Percentiles rank a stretch among this genome's conserved stretches.
phyloP scores from a whole-genome alignment of 2,113 vertebrate species.

The Galeopterus variegatus region DNA sequence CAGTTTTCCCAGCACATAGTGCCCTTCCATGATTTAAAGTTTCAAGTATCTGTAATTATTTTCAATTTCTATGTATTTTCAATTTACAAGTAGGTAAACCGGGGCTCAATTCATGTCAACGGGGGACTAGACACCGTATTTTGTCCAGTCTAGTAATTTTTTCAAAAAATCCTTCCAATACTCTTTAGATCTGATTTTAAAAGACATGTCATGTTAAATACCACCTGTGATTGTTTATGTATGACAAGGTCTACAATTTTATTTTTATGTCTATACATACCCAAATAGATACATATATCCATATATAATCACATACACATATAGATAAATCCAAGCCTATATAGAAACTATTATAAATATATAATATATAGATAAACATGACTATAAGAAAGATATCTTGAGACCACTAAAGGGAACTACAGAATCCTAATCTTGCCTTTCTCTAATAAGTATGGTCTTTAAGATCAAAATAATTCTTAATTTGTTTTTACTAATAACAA shows the following conservation, averaged over 20 bases:
- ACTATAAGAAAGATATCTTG: not conserved
- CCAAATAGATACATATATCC: not conserved
- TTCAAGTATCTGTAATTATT: conserved; percentile 11
- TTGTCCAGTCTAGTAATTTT: not conserved
- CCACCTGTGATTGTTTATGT: conserved; percentile 2
- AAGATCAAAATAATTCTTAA: conserved; percentile 49
- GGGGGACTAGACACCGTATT: not conserved
- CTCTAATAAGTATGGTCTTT: not conserved
- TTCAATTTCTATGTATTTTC: conserved; percentile 32
- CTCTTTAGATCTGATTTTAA: conserved; percentile 39
- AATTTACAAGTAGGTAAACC: conserved; percentile 45
- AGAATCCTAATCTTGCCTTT: conserved; percentile 35
- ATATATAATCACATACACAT: conserved; percentile 3
- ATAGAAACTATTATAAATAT: conserved; percentile 29
- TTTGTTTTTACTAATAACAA: conserved; percentile 54
- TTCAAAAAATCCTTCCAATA: conserved; percentile 3
- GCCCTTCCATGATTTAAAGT: not conserved
- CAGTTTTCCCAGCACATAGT: not conserved
- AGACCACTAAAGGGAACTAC: not conserved
- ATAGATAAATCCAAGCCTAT: conserved; percentile 35
- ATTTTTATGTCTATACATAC: conserved; percentile 27
- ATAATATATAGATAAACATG: not conserved
- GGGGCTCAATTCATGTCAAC: not conserved
- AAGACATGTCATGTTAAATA: conserved; percentile 18
- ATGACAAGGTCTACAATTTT: conserved; percentile 11